Evolutionary conservation across 2,888 invertebrate species (phyloP).

Genomic region (Drosophila cyrtoloma): DNA sequence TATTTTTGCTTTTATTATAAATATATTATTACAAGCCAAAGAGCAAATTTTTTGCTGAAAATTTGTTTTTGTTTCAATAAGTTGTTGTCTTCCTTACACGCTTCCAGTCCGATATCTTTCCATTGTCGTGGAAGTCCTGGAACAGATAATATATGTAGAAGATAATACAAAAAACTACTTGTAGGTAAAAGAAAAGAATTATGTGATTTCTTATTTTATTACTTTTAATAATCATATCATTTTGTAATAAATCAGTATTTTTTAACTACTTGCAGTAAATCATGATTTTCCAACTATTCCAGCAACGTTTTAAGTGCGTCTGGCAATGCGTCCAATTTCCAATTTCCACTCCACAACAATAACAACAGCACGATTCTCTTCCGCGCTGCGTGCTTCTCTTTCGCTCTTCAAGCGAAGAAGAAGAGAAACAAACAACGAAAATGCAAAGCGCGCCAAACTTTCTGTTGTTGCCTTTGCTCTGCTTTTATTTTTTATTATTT

Average conservation of each 20-base stretch:
- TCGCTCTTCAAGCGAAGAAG: constrained; percentile 36
- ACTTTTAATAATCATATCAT: not conserved
- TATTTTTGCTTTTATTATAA: not conserved
- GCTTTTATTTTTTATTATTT: constrained; percentile 40
- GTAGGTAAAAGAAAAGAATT: not conserved
- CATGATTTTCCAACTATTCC: not conserved
- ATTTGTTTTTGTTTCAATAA: not conserved
- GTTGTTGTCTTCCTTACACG: not conserved
- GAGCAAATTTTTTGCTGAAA: not conserved
- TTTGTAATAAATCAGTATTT: not conserved
- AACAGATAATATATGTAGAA: not conserved
- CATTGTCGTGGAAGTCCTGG: not conserved
- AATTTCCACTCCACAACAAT: not conserved
- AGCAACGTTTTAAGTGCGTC: not conserved
- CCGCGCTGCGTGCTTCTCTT: constrained; percentile 16
- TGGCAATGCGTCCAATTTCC: not conserved
- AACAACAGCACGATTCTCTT: constrained; percentile 28
- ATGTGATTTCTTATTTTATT: not conserved
- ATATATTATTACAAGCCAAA: not conserved
- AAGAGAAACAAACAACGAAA: constrained; percentile 55
- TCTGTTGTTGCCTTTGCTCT: constrained; percentile 45
- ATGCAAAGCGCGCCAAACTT: constrained; percentile 71
- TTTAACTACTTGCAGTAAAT: not conserved
- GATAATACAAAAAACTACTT: not conserved
- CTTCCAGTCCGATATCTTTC: not conserved